These are phyloP conservation scores for Helostoma temminkii DNA, from an alignment of 2,797 vertebrate genomes.

Conservation along the genomic window DNA sequence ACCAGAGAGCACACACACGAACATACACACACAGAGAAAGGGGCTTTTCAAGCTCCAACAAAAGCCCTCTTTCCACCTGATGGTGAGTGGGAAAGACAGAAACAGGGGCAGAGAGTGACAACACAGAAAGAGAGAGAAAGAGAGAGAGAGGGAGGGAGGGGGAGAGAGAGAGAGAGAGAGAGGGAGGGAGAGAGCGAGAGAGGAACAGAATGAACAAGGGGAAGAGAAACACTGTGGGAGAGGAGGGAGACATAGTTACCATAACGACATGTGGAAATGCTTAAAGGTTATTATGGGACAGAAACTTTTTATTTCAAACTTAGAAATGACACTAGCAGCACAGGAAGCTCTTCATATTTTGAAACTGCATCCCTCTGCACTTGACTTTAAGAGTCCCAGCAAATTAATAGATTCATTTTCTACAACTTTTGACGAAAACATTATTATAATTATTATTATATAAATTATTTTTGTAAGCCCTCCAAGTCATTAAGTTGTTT, in stretches of 20 bases:
- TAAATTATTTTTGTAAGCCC: slow-evolving; percentile 37
- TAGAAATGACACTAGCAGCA: slow-evolving; percentile 37
- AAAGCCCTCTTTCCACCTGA: slow-evolving; percentile 63
- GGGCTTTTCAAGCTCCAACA: slow-evolving; percentile 69
- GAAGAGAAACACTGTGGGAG: slow-evolving; percentile 10
- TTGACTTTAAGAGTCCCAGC: slow-evolving; percentile 42
- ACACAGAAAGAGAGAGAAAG: slow-evolving; percentile 27
- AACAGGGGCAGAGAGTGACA: slow-evolving; percentile 49
- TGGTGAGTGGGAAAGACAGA: slow-evolving; percentile 49
- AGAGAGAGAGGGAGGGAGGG: slow-evolving; percentile 36
- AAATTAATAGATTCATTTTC: slow-evolving; percentile 57
- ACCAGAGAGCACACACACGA: slow-evolving; percentile 51
- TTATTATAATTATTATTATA: too few relatives aligned
- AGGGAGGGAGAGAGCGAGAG: slow-evolving; percentile 24
- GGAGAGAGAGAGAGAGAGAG: slow-evolving; percentile 7
- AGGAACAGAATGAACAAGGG: slow-evolving; percentile 37
- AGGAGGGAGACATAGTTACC: slow-evolving; percentile 27
- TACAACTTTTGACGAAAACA: slow-evolving; percentile 32
- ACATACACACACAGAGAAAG: slow-evolving; percentile 45
- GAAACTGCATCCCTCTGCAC: slow-evolving; percentile 15
- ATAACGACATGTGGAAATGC: slow-evolving; percentile 24
- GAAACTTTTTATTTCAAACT: slow-evolving; percentile 28
- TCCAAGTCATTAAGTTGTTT: slow-evolving; percentile 60
- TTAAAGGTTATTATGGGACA: slow-evolving; percentile 54
- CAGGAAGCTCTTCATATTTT: slow-evolving; percentile 19